Percentiles rank a stretch among this genome's conserved stretches.
phyloP scores from a whole-genome alignment of 2,797 vertebrate species.

The Remorina albescens region DNA sequence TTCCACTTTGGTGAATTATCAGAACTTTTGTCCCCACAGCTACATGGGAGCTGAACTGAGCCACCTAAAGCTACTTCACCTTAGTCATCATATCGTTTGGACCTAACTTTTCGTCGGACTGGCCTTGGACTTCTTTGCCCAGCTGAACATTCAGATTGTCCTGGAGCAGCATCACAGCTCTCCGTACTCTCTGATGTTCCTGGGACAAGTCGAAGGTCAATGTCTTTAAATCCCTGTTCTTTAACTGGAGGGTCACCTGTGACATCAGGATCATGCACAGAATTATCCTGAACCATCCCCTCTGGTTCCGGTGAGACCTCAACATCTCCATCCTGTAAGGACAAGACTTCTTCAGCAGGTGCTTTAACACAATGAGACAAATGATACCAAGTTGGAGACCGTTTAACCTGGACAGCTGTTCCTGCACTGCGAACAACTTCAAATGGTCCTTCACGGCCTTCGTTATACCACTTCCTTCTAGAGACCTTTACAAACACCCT shows the following conservation, averaged over 20 bases:
- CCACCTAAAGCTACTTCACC: accelerated
- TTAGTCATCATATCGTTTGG: not conserved
- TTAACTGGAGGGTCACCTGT: no score
- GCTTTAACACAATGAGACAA: no score
- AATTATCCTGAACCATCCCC: no score
- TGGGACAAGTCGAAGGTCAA: not conserved
- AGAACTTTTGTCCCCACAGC: no score
- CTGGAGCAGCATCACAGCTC: not conserved
- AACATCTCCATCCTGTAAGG: not conserved
- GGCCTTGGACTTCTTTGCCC: not conserved
- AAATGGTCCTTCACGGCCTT: conserved; percentile 11
- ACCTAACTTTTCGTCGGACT: not conserved
- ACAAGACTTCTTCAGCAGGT: not conserved
- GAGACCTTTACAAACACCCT: conserved; percentile 18
- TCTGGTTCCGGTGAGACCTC: not conserved
- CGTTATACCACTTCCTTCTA: conserved; percentile 19
- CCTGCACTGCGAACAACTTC: conserved; percentile 19
- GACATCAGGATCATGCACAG: no score
- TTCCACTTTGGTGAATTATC: no score
- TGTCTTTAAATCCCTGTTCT: not conserved
- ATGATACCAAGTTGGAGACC: conserved; percentile 8
- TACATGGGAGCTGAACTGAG: no score
- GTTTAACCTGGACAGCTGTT: not conserved
- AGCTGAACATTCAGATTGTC: not conserved
- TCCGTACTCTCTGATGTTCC: not conserved